phyloP scores from a whole-genome alignment of 2,888 invertebrate genomes.

The Formica aserva region DNA sequence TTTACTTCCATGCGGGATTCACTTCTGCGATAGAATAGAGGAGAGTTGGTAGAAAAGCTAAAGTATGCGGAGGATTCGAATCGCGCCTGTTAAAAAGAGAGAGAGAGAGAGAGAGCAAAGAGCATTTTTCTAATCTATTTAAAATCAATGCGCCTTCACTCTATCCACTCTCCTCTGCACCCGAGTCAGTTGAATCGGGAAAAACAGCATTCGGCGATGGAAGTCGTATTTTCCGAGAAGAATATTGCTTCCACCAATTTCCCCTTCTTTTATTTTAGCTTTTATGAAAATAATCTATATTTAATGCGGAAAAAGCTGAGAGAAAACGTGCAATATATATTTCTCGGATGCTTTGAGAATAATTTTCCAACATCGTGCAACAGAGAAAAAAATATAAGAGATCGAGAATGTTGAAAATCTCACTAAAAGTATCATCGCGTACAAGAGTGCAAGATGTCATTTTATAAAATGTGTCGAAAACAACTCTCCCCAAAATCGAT shows the following conservation, averaged over 20 bases:
- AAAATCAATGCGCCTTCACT: neutral
- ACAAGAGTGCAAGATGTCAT: neutral
- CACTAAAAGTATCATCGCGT: neutral
- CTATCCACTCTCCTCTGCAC: conserved; percentile 27
- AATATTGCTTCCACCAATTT: neutral
- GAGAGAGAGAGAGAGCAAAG: neutral
- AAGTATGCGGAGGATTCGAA: neutral
- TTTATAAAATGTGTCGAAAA: neutral
- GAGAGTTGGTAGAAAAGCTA: conserved; percentile 18
- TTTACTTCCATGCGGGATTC: conserved; percentile 9
- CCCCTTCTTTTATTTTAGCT: neutral
- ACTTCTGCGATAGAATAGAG: neutral
- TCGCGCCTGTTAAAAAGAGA: neutral
- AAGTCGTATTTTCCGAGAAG: neutral
- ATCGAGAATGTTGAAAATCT: neutral
- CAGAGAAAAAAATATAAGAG: neutral
- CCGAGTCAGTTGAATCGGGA: neutral
- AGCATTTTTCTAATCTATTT: conserved; percentile 8
- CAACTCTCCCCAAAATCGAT: neutral
- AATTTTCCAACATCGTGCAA: neutral
- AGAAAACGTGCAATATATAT: neutral
- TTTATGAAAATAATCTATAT: conserved; percentile 6
- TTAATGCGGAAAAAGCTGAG: neutral
- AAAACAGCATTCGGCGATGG: neutral
- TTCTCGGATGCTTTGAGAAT: neutral